Evolutionary conservation across 2,113 vertebrate genomes (phyloP), one percentile per base, ranked within the genome.

Genomic region (Phycodurus eques): DNA sequence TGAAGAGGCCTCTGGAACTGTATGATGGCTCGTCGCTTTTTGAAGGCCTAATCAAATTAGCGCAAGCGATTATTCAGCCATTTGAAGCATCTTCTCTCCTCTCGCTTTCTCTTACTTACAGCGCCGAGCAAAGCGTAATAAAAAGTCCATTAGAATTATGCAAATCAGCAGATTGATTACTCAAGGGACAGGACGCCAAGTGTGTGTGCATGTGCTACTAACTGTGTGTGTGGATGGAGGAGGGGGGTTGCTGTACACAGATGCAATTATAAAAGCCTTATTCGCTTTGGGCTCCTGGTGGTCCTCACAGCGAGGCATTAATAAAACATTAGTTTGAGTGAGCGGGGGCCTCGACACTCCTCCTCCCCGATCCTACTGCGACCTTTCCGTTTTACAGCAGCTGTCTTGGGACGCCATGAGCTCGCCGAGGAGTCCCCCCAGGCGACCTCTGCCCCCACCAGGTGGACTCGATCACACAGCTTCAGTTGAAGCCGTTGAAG

Each of bases 281-380:
- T 90, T 92, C 87, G 88, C 83, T 59, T 72, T 65, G 85, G 76
- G 80, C 85, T 87, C 86, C 85, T 86, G 78, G 81, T 88, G 82
- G 90, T 83, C 84, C 91, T 90, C 80, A 83, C 81, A 86, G 84
- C 17, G 2, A 79, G 63, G 71, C 90, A 94, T 94, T 93, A 93
- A 94, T 94, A 93, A 93, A 93, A 93, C 92, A 94, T 94, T 90
- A 93, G 91, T 84, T 84, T 84, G 92, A 91, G 83, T 83, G 80
- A 87, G 4, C 77, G 80, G 82, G 80, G 85, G 77, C 79, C 87
- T 82, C 83, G 62, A 77, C 67, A 3, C 67, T 83, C 86, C 86
- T 76, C 86, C 80, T 81, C 78, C 77, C 67, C 65, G 74, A 81
- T 71, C 84, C 82, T 75, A 70, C 33, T 1, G 22, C 75, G 85